Conservation (phyloP, 2,797 vertebrate species). For the Passerculus sandwichensis region DNA sequence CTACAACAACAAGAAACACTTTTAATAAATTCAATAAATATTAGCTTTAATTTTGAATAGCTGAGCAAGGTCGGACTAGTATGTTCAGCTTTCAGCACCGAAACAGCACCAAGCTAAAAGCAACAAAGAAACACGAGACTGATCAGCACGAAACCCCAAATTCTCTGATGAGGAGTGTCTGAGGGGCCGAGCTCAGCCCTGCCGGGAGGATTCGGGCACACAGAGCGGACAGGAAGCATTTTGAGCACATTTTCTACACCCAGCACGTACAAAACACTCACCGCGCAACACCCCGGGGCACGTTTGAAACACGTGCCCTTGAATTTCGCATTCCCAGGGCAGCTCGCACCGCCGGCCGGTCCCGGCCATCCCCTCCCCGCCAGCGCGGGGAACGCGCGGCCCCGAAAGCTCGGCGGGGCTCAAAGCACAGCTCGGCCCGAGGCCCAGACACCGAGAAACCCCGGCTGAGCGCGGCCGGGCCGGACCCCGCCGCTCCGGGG, state of each 20-base stretch:
- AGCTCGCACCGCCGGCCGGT: fast-evolving
- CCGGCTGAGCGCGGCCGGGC: not conserved
- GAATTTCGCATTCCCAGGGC: not conserved
- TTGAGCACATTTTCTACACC: fast-evolving
- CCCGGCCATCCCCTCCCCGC: not conserved
- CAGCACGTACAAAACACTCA: fast-evolving
- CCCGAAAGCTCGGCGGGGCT: fast-evolving
- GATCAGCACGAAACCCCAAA: not conserved
- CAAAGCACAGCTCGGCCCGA: not conserved
- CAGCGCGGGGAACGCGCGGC: not conserved
- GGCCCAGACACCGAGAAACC: not conserved
- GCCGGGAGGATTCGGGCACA: fast-evolving
- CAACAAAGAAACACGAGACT: fast-evolving
- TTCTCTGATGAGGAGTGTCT: not conserved
- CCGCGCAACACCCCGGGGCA: fast-evolving
- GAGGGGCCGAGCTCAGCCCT: fast-evolving
- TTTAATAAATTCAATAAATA: not conserved
- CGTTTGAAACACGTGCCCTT: not conserved
- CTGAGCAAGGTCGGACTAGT: fast-evolving
- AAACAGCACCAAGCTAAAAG: not conserved
- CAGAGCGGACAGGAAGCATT: fast-evolving
- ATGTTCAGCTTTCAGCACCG: not conserved
- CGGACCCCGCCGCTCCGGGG: not conserved
- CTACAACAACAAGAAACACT: not conserved
- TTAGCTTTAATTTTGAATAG: not conserved